A percentile compares a stretch with the other conserved stretches of the same genome.
Conservation (phyloP, 2,797 vertebrate species). For the Darevskia nairensis region DNA sequence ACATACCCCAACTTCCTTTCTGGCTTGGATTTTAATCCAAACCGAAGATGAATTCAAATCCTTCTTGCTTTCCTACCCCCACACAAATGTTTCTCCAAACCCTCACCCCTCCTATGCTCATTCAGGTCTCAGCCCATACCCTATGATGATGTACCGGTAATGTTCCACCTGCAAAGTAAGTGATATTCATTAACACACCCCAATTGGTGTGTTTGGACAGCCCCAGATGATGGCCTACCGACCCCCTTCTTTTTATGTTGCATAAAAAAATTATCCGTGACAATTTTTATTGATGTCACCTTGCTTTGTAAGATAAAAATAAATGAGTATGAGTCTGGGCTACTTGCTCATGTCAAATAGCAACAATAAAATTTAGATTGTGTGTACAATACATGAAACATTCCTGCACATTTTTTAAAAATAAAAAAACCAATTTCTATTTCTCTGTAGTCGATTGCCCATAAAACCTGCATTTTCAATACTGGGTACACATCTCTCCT, state of each 20-base stretch:
- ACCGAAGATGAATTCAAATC: neutral
- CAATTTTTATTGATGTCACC: too few species aligned
- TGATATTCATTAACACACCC: too few species aligned
- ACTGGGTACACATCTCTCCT: constrained; percentile 15
- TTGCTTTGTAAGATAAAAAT: too few species aligned
- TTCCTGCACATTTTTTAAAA: neutral
- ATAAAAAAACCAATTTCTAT: constrained; percentile 18
- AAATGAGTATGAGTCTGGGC: too few species aligned
- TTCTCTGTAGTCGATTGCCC: constrained; percentile 30
- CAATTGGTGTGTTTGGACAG: too few species aligned
- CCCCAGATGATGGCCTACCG: too few species aligned
- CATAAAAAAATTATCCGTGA: too few species aligned
- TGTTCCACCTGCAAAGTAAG: too few species aligned
- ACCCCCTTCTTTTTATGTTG: too few species aligned
- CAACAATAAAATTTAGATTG: neutral
- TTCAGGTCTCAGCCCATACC: too few species aligned
- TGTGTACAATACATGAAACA: neutral
- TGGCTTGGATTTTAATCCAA: neutral
- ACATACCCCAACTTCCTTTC: neutral
- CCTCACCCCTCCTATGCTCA: too few species aligned
- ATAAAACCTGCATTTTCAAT: neutral
- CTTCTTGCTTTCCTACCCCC: neutral
- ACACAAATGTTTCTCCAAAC: neutral
- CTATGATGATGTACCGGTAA: too few species aligned
- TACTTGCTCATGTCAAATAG: neutral